These are phyloP conservation scores for Danaus plexippus DNA, from an alignment of 1,140 invertebrate genomes.

Conservation along the genomic window DNA sequence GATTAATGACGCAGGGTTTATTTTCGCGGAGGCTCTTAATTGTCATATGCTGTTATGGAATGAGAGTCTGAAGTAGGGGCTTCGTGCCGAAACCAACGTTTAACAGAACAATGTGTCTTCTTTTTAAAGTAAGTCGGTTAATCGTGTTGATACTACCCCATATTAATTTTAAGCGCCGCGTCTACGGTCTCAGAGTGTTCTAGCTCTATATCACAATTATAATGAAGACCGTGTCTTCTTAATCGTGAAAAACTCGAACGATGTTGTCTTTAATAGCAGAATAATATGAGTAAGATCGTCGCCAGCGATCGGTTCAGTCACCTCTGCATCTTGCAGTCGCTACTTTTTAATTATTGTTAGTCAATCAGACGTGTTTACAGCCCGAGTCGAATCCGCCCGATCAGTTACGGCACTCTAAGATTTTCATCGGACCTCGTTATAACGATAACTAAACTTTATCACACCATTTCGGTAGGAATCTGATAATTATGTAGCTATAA, in stretches of 20 bases:
- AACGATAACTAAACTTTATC: conserved; percentile 65
- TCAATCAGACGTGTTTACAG: conserved; percentile 45
- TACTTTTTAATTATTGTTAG: conserved; percentile 63
- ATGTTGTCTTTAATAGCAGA: too few relatives aligned
- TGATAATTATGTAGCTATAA: conserved; percentile 57
- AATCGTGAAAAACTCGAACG: too few relatives aligned
- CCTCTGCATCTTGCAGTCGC: conserved; percentile 28
- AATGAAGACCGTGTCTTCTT: neutral
- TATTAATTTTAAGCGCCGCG: conserved; percentile 9
- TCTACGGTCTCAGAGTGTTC: neutral
- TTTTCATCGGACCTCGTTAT: conserved; percentile 50
- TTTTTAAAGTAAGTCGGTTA: conserved; percentile 63
- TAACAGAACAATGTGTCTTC: conserved; percentile 60
- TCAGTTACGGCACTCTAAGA: conserved; percentile 49
- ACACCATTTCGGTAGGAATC: conserved; percentile 67
- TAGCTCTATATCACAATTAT: too few relatives aligned
- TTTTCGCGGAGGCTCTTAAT: too few relatives aligned
- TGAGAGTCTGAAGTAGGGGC: conserved; percentile 18
- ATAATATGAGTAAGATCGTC: too few relatives aligned
- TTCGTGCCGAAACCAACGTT: conserved; percentile 70
- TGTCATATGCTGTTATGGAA: too few relatives aligned
- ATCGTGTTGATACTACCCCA: conserved; percentile 40
- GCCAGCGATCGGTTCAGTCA: conserved; percentile 18
- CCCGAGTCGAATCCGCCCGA: conserved; percentile 43
- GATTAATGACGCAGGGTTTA: too few relatives aligned